Conservation (phyloP, 2,888 invertebrate species). For the Helicoverpa assulta region DNA sequence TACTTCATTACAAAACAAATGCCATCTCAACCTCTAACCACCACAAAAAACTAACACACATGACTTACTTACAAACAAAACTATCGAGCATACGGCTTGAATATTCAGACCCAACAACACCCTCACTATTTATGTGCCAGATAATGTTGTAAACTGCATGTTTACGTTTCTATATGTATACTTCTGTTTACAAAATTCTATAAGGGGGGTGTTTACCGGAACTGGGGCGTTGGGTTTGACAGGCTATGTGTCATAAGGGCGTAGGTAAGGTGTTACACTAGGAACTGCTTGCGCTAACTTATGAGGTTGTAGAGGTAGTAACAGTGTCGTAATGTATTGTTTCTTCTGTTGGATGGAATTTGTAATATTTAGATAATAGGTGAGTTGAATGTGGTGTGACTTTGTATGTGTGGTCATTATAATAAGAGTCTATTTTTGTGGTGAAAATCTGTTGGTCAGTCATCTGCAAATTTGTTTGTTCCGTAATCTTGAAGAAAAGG, state of each 20-base stretch:
- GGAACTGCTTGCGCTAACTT: constrained; percentile 49
- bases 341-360: constrained; percentile 21
- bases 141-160: constrained; percentile 65
- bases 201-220: constrained; percentile 74
- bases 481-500: too few relatives aligned
- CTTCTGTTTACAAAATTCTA: constrained; percentile 69
- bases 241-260: constrained; percentile 78
- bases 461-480: too few relatives aligned
- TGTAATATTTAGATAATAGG: constrained; percentile 5
- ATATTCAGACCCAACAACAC: constrained; percentile 28
- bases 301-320: constrained; percentile 55
- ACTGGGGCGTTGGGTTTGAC: constrained; percentile 70
- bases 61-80: constrained; percentile 3
- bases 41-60: background rate
- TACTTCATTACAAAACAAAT: too few relatives aligned
- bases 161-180: constrained; percentile 62
- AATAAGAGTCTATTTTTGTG: too few relatives aligned
- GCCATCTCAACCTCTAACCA: too few relatives aligned
- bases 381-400: background rate
- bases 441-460: too few relatives aligned
- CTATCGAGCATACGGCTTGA: constrained; percentile 17
- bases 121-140: constrained; percentile 57
- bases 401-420: too few relatives aligned
- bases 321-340: constrained; percentile 53
- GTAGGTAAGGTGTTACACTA: constrained; percentile 67